These are phyloP conservation scores for Drosophila colorata DNA, from an alignment of 2,888 invertebrate genomes.

Conservation along the genomic window DNA sequence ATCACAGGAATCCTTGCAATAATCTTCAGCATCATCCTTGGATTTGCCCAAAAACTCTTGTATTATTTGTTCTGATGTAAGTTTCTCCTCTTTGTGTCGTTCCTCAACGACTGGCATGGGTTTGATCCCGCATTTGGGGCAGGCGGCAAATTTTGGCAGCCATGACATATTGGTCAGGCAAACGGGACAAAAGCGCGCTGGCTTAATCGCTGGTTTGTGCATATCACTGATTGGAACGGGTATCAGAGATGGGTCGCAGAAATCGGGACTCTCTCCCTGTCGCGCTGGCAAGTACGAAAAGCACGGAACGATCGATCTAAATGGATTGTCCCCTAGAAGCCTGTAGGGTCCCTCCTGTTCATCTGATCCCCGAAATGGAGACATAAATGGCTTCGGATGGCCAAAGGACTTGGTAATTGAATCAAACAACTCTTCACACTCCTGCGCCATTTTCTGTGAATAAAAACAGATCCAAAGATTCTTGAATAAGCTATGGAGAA, in stretches of 20 bases:
- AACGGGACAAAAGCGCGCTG: slow-evolving; percentile 78
- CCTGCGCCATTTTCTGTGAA: slow-evolving; percentile 56
- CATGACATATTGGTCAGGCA: slow-evolving; percentile 82
- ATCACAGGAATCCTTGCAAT: slow-evolving; percentile 55
- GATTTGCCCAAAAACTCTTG: slow-evolving; percentile 68
- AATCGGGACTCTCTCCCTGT: slow-evolving; percentile 28
- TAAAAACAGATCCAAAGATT: background rate
- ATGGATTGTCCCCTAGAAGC: slow-evolving; percentile 5
- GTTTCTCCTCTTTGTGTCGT: slow-evolving; percentile 64
- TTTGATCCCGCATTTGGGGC: slow-evolving; percentile 82
- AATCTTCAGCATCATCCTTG: slow-evolving; percentile 28
- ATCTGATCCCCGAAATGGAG: slow-evolving; percentile 37
- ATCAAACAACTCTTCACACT: slow-evolving; percentile 50
- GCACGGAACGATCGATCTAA: slow-evolving; percentile 19
- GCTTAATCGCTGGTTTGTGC: slow-evolving; percentile 39
- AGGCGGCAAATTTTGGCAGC: slow-evolving; percentile 85
- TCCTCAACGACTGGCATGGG: slow-evolving; percentile 77
- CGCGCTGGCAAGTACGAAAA: slow-evolving; percentile 41
- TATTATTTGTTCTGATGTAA: slow-evolving; percentile 78
- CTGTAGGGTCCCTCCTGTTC: background rate
- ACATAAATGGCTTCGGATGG: slow-evolving; percentile 24
- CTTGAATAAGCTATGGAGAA: background rate
- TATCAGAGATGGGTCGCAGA: slow-evolving; percentile 29
- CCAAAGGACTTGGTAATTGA: slow-evolving; percentile 27
- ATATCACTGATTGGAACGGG: slow-evolving; percentile 49